Base-by-base conservation (phyloP, 2,797 vertebrate genomes). In the Tolypeutes matacus region DNA sequence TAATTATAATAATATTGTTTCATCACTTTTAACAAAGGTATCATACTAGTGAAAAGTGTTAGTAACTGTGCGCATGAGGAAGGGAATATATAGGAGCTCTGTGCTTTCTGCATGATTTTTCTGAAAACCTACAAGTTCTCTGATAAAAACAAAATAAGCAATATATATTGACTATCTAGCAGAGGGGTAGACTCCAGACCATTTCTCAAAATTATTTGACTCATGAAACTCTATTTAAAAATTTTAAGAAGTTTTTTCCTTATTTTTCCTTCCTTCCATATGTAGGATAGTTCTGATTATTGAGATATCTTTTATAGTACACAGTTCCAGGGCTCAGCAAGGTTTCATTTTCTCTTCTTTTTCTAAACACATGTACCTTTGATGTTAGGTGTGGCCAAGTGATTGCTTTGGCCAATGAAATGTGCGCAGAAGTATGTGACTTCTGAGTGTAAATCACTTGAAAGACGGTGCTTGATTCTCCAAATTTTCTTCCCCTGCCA, bases 91-190 rank as follows among this genome's bases (percentile, higher is more conserved):
- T 56, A 5, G 53, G 18, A 56, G 18, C 53, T 56, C 53, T 56
- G 53, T 56, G 53, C 53, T 56, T 56, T 56, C 17, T 56, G 17
- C 5, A 18, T 56, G 53, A 56, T 56, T 56, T 56, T 56, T 20
- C 53, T 56, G 18, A 18, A 56, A 6, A 56, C 18, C 18, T 56
- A 56, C 51, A 56, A 56, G 53, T 56, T 56, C 17, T 56, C 53
- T 56, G 18, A 20, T 20, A 56, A 56, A 53, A 53, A 46, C 46
- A 12, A 88, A 93, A 85, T 86, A 85, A 91, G 6, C 64, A 93
- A 46, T 46, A n/a, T 49, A 31, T 7, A 21, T 46, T 76, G 1
- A 76, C 60, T 49, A 4, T 82, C n/a, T 42, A 67, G 49, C 76
- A 62, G 21, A 96, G 15, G 4, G 18, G 34, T 17, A 75, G 58